A percentile compares a stretch with the other conserved stretches of the same genome.
Evolutionary conservation across 2,797 vertebrate species (phyloP).

Genomic region (Lates japonicus): DNA sequence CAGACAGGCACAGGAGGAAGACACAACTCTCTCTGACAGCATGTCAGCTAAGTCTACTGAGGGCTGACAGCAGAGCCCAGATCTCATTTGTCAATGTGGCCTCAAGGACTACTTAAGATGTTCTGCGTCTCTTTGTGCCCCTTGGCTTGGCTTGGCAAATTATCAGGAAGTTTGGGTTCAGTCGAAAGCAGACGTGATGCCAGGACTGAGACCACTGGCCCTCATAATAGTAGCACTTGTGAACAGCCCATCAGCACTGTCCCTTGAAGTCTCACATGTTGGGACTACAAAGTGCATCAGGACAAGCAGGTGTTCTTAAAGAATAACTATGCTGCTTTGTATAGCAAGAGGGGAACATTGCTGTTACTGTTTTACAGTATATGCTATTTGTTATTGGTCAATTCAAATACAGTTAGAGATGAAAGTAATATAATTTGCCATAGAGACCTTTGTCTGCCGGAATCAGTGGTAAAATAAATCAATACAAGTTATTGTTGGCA

Average conservation of each 20-base stretch:
- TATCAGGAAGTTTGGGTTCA: constrained; percentile 27
- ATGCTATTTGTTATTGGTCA: background rate
- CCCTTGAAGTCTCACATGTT: background rate
- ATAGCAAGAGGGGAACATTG: background rate
- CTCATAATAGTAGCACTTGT: background rate
- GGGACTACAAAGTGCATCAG: constrained; percentile 2
- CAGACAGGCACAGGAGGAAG: constrained; percentile 44
- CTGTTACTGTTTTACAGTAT: background rate
- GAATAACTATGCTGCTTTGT: background rate
- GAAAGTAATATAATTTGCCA: background rate
- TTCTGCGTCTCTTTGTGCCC: constrained; percentile 25
- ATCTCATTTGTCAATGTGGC: constrained; percentile 48
- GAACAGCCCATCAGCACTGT: background rate
- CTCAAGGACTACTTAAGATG: constrained; percentile 41
- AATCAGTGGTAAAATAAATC: background rate
- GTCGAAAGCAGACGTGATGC: constrained; percentile 22
- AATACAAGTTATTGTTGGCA: background rate
- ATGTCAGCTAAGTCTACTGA: constrained; percentile 30
- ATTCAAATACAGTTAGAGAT: constrained; percentile 2
- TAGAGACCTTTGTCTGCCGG: background rate
- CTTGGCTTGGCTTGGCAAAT: constrained; percentile 28
- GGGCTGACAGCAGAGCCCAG: constrained; percentile 44
- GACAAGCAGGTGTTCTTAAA: background rate
- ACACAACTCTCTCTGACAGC: constrained; percentile 58
- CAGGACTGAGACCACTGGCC: constrained; percentile 9